Evolutionary conservation across 2,797 vertebrate genomes (phyloP).

Genomic region (Morelia viridis): DNA sequence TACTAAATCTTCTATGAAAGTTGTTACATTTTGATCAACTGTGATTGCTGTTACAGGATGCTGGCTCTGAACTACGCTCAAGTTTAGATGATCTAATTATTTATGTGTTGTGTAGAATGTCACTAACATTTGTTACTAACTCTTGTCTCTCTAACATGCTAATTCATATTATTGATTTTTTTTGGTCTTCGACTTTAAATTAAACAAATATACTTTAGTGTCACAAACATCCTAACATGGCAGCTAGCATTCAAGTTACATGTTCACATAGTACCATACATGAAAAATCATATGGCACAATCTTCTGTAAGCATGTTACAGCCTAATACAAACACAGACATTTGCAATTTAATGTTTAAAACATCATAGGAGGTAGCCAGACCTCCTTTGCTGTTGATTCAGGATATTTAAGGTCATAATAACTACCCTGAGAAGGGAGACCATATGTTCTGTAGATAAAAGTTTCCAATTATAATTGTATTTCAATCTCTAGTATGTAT

Average conservation of each 20-base stretch:
- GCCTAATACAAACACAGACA: background rate
- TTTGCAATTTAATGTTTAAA: background rate
- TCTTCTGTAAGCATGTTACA: background rate
- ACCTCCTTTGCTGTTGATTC: background rate
- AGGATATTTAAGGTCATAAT: background rate
- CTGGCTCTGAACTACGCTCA: background rate
- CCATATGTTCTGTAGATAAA: background rate
- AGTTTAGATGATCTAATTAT: background rate
- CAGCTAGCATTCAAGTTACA: background rate
- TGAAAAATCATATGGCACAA: background rate
- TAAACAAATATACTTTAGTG: background rate
- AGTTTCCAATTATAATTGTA: background rate
- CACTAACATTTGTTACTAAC: background rate
- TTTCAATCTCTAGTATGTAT: background rate
- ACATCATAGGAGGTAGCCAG: background rate
- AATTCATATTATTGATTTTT: background rate
- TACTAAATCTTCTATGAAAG: background rate
- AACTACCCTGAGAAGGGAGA: background rate
- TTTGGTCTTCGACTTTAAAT: too few species aligned
- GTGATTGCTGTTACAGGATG: background rate
- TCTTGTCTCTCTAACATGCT: background rate
- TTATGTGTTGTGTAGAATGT: background rate
- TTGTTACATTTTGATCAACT: background rate
- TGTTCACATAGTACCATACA: background rate
- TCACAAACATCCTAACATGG: background rate